phyloP scores from a whole-genome alignment of 2,113 vertebrate species.

The Gobio gobio region DNA sequence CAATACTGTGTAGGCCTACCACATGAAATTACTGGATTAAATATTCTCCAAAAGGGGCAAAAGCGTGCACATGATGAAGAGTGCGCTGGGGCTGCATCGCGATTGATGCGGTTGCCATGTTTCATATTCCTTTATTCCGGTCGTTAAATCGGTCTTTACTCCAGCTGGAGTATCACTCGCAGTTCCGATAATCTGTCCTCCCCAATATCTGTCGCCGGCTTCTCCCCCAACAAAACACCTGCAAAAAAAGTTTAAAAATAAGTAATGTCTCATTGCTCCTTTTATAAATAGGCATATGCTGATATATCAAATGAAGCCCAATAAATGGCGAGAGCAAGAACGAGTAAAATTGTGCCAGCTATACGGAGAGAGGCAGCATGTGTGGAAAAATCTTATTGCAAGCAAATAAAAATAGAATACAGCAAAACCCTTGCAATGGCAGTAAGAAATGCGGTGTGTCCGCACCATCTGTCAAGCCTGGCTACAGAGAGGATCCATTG shows the following conservation, averaged over 20 bases:
- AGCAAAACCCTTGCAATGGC: neutral
- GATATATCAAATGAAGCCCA: neutral
- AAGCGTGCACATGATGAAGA: neutral
- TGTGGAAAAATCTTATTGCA: neutral
- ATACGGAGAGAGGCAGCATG: too few species aligned
- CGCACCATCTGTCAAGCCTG: conserved; percentile 29
- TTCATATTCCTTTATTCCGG: conserved; percentile 27
- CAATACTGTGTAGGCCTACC: neutral
- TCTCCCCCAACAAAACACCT: neutral
- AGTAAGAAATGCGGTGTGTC: conserved; percentile 27
- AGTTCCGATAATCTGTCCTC: neutral
- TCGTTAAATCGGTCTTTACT: neutral
- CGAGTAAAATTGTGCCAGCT: neutral
- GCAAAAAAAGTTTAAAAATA: conserved; percentile 3
- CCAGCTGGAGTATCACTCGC: neutral
- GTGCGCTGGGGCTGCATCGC: conserved; percentile 3
- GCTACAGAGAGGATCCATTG: conserved; percentile 26
- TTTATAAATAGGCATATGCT: neutral
- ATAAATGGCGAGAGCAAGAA: neutral
- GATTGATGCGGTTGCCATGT: conserved; percentile 30
- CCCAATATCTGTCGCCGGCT: neutral
- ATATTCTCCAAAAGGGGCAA: neutral
- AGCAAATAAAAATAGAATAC: neutral
- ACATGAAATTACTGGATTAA: neutral
- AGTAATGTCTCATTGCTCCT: neutral